Conservation (phyloP, 2,888 invertebrate species). For the Parnassius orleans region DNA sequence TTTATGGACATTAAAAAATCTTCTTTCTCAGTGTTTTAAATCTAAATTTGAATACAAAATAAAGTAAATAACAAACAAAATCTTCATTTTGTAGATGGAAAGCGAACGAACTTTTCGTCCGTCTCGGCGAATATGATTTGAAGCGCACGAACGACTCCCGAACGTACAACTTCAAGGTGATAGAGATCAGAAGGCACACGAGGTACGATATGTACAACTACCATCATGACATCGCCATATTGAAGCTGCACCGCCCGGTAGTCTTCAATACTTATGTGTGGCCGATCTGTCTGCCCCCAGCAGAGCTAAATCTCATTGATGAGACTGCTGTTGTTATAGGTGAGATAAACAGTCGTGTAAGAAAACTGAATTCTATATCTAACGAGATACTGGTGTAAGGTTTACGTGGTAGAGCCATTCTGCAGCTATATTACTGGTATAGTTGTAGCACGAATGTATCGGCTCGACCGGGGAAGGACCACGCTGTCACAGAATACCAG, state of each 20-base stretch:
- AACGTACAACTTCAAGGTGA: slow-evolving; percentile 84
- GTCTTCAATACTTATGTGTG: slow-evolving; percentile 89
- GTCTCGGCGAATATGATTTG: slow-evolving; percentile 92
- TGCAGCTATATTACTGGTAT: too few relatives aligned
- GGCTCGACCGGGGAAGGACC: too few relatives aligned
- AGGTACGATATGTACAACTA: slow-evolving; percentile 85
- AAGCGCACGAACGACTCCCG: slow-evolving; percentile 84
- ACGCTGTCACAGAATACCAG: too few relatives aligned
- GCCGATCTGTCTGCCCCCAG: slow-evolving; percentile 91
- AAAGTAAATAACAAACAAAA: too few relatives aligned
- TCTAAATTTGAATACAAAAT: too few relatives aligned
- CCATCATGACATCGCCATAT: slow-evolving; percentile 88
- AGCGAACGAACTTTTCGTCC: slow-evolving; percentile 83
- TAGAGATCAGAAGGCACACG: slow-evolving; percentile 84
- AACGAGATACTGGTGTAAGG: too few relatives aligned
- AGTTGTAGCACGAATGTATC: too few relatives aligned
- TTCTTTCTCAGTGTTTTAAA: too few relatives aligned
- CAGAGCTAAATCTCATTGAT: slow-evolving; percentile 81
- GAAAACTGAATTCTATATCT: too few relatives aligned
- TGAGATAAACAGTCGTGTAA: background rate
- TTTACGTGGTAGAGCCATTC: too few relatives aligned
- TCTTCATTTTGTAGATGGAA: slow-evolving; percentile 64
- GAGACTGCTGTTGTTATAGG: slow-evolving; percentile 75
- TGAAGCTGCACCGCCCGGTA: slow-evolving; percentile 84
- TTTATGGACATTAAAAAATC: too few relatives aligned